Base-by-base conservation (phyloP, 2,113 vertebrate species). In the Urocolius indicus region DNA sequence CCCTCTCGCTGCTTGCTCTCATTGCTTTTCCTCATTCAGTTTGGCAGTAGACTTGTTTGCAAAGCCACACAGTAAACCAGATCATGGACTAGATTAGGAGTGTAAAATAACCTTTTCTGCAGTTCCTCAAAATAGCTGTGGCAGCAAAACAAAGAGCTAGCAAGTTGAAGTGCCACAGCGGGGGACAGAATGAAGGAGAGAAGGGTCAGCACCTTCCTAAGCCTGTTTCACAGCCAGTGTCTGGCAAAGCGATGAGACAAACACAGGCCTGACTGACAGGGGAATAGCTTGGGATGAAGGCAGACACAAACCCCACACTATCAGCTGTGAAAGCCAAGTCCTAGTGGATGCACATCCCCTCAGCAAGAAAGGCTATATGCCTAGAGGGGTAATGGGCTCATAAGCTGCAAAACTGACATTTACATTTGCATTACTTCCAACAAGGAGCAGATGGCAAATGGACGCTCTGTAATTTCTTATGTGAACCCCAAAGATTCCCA, bases 371-470 rank as follows among this genome's bases (percentile, higher is more conserved):
- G 83, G 48, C 58, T 5, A 7, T 29, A 11, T 20, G 86, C 84
- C 91, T 93, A 45, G 68, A 91, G 89, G 77, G 72, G 24, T 79
- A 90, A 76, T 2, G 3, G 76, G 67, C n/a, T 88, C 54, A 5
- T 16, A 62, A 84, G n/a, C 57, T 51, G 83, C 54, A 93, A 84
- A 84, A 13, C 34, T 92, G 94, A 94, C 88, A 92, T 95, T 90
- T 94, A 86, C 63, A 95, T 77, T 73, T 76, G 36, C 88, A 69
- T 83, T 76, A 83, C 68, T 88, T 85, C 85, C 95, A 92, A 24
- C 36, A 38, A 16, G 29, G 75, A 95, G 83, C 88, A 97, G 90
- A 90, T 93, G 88, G 92, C 79, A 88, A 90, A 88, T 79, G 76
- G 68, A 77, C 8, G 7, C 51, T 86, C 58, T 4, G 2, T 83